Evolutionary conservation across 1,140 invertebrate species (phyloP), one percentile per base, ranked within the genome.

Genomic region (Drosophila bocqueti): DNA sequence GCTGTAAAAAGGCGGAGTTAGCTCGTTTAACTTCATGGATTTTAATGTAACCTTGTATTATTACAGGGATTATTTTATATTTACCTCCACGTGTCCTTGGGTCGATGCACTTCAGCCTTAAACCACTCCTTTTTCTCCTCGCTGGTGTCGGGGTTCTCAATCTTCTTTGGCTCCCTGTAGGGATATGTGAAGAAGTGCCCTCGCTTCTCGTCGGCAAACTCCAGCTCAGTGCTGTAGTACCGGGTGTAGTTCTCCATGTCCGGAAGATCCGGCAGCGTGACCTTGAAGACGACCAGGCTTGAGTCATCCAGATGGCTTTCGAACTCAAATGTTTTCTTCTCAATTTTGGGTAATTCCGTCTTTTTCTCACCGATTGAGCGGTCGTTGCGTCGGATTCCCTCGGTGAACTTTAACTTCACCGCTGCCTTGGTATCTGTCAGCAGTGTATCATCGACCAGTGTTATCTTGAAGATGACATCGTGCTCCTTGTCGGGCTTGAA

Each of bases 401-500:
- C 91, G 93, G 24, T 95, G 93, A 82, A 96, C 95, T 46, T 93
- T 94, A 26, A 95, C 76, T 55, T 95, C 93, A 74, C 96, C 94
- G 93, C 96, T 95, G 79, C 62, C 59, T 91, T 92, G 18, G 77
- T 81, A 34, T 92, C 91, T 29, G 76, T 78, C 0, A 92, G 47
- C 0, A 85, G 40, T 0, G 82, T 73, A 13, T 75, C 80, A 64
- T 92, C 91, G 5, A 92, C 77, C 3, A 79, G 50, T 1, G 81
- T 82, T 4, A 92, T 52, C 29, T 86, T 86, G 10, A 92, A 92
- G n/a, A 54, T 42, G 0, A 91, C 96, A 95, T 66, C 95, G 95
- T 92, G 97, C 97, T 84, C 96, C 96, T 66, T 99, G 93, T 45
- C 97, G 96, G 38, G 97, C 96, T 92, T 98, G 98, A 93, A 98